Conservation (phyloP, 2,888 invertebrate species). For the Brachyptera putata region DNA sequence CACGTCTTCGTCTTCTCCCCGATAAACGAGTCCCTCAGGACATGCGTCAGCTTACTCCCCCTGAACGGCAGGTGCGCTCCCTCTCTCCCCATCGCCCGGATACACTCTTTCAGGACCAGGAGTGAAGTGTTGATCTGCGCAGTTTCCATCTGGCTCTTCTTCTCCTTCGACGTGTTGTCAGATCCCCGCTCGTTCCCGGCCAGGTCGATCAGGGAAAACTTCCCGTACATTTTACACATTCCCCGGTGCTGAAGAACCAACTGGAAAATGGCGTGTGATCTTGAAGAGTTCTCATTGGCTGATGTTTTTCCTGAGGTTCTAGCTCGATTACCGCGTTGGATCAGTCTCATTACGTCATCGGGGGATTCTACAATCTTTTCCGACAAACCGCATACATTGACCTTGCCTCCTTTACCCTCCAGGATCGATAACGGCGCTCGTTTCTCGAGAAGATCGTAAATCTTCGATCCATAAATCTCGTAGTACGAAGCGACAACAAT, state of each 20-base stretch:
- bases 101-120: slow-evolving; percentile 95
- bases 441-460: slow-evolving; percentile 82
- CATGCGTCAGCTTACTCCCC: slow-evolving; percentile 94
- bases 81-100: slow-evolving; percentile 90
- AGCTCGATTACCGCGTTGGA: slow-evolving; percentile 86
- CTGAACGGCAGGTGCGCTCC: slow-evolving; percentile 92
- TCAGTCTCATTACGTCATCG: slow-evolving; percentile 89
- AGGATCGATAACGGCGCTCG: slow-evolving; percentile 92
- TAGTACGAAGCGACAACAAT: slow-evolving; percentile 94
- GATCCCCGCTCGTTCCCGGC: slow-evolving; percentile 98
- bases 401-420: slow-evolving; percentile 97
- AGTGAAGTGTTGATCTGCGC: slow-evolving; percentile 97
- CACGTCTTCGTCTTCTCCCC: slow-evolving; percentile 97
- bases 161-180: slow-evolving; percentile 93
- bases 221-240: slow-evolving; percentile 84
- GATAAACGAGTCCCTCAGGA: slow-evolving; percentile 95
- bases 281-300: slow-evolving; percentile 95
- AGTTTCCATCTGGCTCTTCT: slow-evolving; percentile 91
- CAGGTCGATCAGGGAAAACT: slow-evolving; percentile 97
- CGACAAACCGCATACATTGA: slow-evolving; percentile 94
- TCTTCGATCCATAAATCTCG: slow-evolving; percentile 99
- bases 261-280: slow-evolving; percentile 99
- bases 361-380: slow-evolving; percentile 90
- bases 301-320: slow-evolving; percentile 96
- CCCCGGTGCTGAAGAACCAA: slow-evolving; percentile 75